A percentile compares a stretch with the other conserved stretches of the same genome.
These are phyloP conservation scores for Megalopta genalis DNA, from an alignment of 1,140 invertebrate species.

Conservation along the genomic window DNA sequence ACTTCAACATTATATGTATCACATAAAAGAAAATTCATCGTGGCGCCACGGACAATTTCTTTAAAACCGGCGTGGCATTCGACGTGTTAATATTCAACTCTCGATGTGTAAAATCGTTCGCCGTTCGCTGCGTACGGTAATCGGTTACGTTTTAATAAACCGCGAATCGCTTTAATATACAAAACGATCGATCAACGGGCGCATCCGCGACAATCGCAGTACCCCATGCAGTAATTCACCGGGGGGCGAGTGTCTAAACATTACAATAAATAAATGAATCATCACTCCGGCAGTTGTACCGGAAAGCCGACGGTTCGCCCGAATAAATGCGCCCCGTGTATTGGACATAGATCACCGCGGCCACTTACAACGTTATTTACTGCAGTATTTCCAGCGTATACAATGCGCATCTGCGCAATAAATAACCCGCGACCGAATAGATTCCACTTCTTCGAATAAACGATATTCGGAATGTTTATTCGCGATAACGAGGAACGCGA, in stretches of 20 bases:
- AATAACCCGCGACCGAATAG: conserved; percentile 15
- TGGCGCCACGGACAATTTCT: too few species aligned
- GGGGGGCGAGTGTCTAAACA: background rate
- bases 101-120: background rate
- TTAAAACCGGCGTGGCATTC: too few species aligned
- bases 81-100: too few species aligned
- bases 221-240: too few species aligned
- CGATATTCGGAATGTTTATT: background rate
- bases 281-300: background rate
- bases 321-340: background rate
- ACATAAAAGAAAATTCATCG: too few species aligned
- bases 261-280: background rate
- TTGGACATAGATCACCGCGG: background rate
- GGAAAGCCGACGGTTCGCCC: background rate
- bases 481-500: background rate
- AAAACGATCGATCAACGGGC: too few species aligned
- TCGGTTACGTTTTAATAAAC: background rate
- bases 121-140: background rate
- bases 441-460: conserved; percentile 12
- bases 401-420: conserved; percentile 21
- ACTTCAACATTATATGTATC: too few species aligned
- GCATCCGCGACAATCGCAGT: too few species aligned
- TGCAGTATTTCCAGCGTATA: background rate
- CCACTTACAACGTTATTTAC: conserved; percentile 33
- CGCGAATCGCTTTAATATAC: too few species aligned